Base-by-base conservation (phyloP, 2,113 vertebrate species). In the Syngnathoides biaculeatus region DNA sequence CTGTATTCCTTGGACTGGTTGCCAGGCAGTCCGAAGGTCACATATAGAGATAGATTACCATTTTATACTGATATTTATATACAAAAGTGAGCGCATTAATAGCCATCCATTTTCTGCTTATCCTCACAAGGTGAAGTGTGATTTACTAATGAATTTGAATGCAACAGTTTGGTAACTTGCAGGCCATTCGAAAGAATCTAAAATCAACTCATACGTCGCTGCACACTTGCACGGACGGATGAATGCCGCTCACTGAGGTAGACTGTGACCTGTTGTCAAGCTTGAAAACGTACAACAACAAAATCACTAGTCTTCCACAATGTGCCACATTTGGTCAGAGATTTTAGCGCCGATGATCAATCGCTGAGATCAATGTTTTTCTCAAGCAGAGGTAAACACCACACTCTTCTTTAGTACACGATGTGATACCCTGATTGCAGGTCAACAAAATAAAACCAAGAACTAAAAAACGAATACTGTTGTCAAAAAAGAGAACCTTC, bases 241-340 rank as follows among this genome's bases (percentile, higher is more conserved):
- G 8, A 52, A 79, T 45, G 76, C 60, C 71, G 78, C 79, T 67
- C 84, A 50, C 57, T 88, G 86, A 90, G 87, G 88, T 73, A 90
- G 88, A 90, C 88, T 86, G 87, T 68, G 88, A 90, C 82, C 88
- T 90, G 88, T 90, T 90, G 88, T 90, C 86, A 67, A 72, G 77
- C 83, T 71, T 22, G 17, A 77, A 47, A 78, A 78, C 58, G 79
- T 74, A 89, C 79, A 90, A 90, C 88, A 90, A 90, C 89, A 90
- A 90, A 90, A 90, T 90, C 89, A 90, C 89, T 90, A 90, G 89
- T 90, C 89, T 90, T 90, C 89, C 89, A 90, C 78, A 69, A 20
- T 11, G 73, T 10, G 72, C 58, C 72, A 43, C 89, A 70, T 81
- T 15, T n/a, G 27, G 19, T 12, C 1, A 53, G 27, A 20, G 19